phyloP scores from a whole-genome alignment of 1,140 invertebrate species.

The Brachystomella parvula region DNA sequence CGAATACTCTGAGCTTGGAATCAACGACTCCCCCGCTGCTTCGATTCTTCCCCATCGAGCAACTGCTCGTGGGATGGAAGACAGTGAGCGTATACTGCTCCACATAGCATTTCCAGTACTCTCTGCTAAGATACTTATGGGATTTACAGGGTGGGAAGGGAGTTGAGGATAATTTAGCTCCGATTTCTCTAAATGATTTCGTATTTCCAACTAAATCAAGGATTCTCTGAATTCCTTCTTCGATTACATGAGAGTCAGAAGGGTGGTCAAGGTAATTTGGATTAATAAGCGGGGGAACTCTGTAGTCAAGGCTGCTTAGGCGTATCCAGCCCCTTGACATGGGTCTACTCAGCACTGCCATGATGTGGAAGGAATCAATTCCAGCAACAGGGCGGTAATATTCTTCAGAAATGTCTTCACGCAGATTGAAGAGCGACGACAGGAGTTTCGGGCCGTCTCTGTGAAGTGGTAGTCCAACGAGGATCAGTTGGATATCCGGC shows the following conservation, averaged over 20 bases:
- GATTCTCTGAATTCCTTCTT: conserved; percentile 36
- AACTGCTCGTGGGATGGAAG: conserved; percentile 44
- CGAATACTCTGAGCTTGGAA: conserved; percentile 42
- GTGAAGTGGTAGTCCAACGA: conserved; percentile 24
- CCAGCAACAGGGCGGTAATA: conserved; percentile 29
- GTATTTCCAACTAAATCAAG: conserved; percentile 32
- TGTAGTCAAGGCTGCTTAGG: conserved; percentile 32
- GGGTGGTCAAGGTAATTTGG: conserved; percentile 39
- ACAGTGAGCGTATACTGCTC: conserved; percentile 38
- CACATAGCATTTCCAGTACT: conserved; percentile 41
- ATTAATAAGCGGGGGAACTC: conserved; percentile 37
- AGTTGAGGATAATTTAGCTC: conserved; percentile 14
- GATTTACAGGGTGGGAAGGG: conserved; percentile 39
- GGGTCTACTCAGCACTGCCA: conserved; percentile 34
- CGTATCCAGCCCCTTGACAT: conserved; percentile 38
- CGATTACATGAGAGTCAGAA: conserved; percentile 37
- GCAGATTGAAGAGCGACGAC: conserved; percentile 25
- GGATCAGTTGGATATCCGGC: conserved; percentile 35
- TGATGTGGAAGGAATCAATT: conserved; percentile 35
- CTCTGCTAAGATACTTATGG: conserved; percentile 31
- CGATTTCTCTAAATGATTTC: conserved; percentile 27
- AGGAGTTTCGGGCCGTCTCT: conserved; percentile 12
- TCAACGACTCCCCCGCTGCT: conserved; percentile 44
- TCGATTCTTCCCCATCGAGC: conserved; percentile 42
- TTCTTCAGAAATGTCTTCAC: conserved; percentile 22